Conservation (phyloP, 2,888 invertebrate species). For the Tetanocera ferruginea region DNA sequence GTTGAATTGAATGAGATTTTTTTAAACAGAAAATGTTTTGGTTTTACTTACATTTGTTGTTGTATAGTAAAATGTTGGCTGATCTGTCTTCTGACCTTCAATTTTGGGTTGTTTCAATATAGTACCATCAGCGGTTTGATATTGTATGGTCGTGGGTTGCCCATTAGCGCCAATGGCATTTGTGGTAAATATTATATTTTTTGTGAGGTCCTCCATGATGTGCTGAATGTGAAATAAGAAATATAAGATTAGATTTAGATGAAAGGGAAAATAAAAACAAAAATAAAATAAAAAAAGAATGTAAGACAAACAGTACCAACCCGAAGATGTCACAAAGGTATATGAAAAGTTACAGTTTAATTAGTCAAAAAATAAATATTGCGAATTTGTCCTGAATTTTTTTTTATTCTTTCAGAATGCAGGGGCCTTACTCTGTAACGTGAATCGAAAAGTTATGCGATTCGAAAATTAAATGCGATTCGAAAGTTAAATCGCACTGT, state of each 20-base stretch:
- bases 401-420: too few species aligned
- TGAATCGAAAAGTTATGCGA: too few species aligned
- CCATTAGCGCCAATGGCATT: slow-evolving; percentile 74
- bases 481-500: too few species aligned
- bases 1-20: not conserved
- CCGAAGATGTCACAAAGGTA: too few species aligned
- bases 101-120: slow-evolving; percentile 76
- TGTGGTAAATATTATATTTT: slow-evolving; percentile 74
- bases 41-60: slow-evolving; percentile 61
- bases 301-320: too few species aligned
- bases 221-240: slow-evolving; percentile 23
- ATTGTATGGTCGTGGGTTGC: slow-evolving; percentile 77
- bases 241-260: not conserved
- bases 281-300: too few species aligned
- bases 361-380: slow-evolving; percentile 1
- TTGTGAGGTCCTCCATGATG: slow-evolving; percentile 67
- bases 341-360: not conserved
- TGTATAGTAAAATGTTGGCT: slow-evolving; percentile 80
- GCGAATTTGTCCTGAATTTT: too few species aligned
- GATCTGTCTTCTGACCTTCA: slow-evolving; percentile 73
- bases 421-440: too few species aligned
- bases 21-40: not conserved
- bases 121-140: slow-evolving; percentile 77
- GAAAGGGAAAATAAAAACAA: too few species aligned
- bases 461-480: too few species aligned